These are phyloP conservation scores for Takifugu bimaculatus DNA, from an alignment of 2,113 vertebrate genomes.

Conservation along the genomic window DNA sequence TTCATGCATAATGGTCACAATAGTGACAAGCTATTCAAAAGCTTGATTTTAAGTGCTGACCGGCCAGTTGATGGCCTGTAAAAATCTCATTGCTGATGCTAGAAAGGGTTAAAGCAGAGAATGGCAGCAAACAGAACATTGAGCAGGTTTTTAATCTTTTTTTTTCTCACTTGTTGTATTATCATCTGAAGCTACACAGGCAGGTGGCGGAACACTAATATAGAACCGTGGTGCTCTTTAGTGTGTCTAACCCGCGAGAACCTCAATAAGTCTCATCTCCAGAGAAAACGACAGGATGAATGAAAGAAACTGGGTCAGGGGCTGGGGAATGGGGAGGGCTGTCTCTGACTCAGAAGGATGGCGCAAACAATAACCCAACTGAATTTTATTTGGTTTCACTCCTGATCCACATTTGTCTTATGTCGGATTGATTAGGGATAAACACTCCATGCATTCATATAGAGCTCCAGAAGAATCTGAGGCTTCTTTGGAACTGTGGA, in stretches of 20 bases:
- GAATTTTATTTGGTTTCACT: conserved; percentile 15
- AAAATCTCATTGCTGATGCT: too few species aligned
- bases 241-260: conserved; percentile 1
- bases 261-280: conserved; percentile 28
- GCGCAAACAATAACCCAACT: neutral
- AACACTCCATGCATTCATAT: conserved; percentile 15
- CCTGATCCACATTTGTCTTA: neutral
- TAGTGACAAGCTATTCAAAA: neutral
- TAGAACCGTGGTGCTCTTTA: too few species aligned
- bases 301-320: conserved; percentile 27
- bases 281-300: conserved; percentile 19
- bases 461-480: conserved; percentile 4
- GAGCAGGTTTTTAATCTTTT: neutral
- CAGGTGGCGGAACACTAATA: too few species aligned
- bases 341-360: neutral
- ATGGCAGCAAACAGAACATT: neutral
- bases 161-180: neutral
- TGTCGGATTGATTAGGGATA: conserved; percentile 2
- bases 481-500: neutral
- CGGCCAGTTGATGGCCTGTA: too few species aligned
- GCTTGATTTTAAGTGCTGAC: too few species aligned
- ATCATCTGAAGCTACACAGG: too few species aligned
- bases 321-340: conserved; percentile 2
- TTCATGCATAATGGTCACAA: too few species aligned
- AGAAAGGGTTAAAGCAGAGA: neutral